Conservation (phyloP, 2,113 vertebrate species). For the Aegotheles bennettii region DNA sequence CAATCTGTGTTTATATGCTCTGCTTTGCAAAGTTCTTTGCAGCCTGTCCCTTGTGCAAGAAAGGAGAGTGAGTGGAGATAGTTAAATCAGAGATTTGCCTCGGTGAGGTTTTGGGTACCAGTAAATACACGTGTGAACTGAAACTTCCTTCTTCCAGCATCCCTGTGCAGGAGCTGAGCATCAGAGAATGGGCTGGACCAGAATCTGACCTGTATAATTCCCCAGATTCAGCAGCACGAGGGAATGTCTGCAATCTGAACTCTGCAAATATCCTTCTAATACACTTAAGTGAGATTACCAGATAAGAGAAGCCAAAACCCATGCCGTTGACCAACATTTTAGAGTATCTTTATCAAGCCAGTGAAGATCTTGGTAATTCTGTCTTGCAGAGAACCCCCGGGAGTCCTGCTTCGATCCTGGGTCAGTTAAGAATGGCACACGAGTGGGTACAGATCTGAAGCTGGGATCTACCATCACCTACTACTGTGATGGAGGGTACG, state of each 20-base stretch:
- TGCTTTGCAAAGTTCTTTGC: background rate
- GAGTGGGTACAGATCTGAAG: conserved; percentile 88
- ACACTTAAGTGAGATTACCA: background rate
- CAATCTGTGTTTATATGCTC: fast-evolving
- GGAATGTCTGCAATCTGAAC: background rate
- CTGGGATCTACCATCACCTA: conserved; percentile 90
- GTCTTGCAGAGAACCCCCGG: conserved; percentile 89
- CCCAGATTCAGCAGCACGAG: background rate
- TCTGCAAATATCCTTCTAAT: background rate
- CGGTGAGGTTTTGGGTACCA: fast-evolving
- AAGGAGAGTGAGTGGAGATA: fast-evolving
- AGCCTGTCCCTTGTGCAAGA: background rate
- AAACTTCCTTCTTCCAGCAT: background rate
- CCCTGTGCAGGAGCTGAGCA: background rate
- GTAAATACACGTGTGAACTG: fast-evolving
- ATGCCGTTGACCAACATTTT: fast-evolving
- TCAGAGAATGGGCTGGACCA: background rate
- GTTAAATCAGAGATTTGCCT: background rate
- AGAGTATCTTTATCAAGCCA: background rate
- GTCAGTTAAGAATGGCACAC: conserved; percentile 85
- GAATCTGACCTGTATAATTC: fast-evolving
- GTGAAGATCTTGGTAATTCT: background rate
- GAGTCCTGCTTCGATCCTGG: conserved; percentile 97
- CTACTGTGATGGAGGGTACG: conserved; percentile 93
- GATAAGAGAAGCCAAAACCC: background rate